Conservation (phyloP, 1,140 invertebrate genomes). For the Heliconius hermathena region DNA sequence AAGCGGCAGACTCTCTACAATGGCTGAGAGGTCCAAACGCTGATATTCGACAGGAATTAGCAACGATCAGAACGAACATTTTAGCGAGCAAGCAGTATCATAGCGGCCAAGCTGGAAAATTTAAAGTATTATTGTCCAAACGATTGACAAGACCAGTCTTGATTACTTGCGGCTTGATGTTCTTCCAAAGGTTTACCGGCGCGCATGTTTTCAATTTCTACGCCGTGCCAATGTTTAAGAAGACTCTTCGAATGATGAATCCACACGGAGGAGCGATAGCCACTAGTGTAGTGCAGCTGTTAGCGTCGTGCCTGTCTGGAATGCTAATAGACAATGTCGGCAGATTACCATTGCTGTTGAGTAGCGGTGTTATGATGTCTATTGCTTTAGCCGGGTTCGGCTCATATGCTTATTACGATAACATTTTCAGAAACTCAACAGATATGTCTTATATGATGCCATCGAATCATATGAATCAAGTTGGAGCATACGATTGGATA, state of each 20-base stretch:
- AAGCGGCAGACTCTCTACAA: slow-evolving; percentile 88
- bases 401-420: slow-evolving; percentile 89
- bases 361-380: slow-evolving; percentile 92
- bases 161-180: slow-evolving; percentile 92
- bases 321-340: slow-evolving; percentile 91
- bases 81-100: slow-evolving; percentile 77
- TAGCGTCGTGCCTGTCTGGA: slow-evolving; percentile 90
- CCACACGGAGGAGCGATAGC: slow-evolving; percentile 92
- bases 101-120: slow-evolving; percentile 60
- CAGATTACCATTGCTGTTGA: slow-evolving; percentile 88
- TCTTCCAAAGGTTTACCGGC: slow-evolving; percentile 92
- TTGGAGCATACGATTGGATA: slow-evolving; percentile 88
- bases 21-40: slow-evolving; percentile 89
- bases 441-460: slow-evolving; percentile 55
- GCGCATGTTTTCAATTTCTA: slow-evolving; percentile 92
- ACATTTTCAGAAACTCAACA: slow-evolving; percentile 76
- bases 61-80: slow-evolving; percentile 86
- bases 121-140: slow-evolving; percentile 82
- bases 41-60: slow-evolving; percentile 87
- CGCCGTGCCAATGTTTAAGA: slow-evolving; percentile 89
- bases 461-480: slow-evolving; percentile 6
- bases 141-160: slow-evolving; percentile 86
- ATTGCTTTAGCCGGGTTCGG: slow-evolving; percentile 90
- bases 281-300: slow-evolving; percentile 89
- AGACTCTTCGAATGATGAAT: slow-evolving; percentile 89